A percentile compares a stretch with the other conserved stretches of the same genome.
Evolutionary conservation across 2,113 vertebrate genomes (phyloP).

Genomic region (Thamnophis sirtalis): DNA sequence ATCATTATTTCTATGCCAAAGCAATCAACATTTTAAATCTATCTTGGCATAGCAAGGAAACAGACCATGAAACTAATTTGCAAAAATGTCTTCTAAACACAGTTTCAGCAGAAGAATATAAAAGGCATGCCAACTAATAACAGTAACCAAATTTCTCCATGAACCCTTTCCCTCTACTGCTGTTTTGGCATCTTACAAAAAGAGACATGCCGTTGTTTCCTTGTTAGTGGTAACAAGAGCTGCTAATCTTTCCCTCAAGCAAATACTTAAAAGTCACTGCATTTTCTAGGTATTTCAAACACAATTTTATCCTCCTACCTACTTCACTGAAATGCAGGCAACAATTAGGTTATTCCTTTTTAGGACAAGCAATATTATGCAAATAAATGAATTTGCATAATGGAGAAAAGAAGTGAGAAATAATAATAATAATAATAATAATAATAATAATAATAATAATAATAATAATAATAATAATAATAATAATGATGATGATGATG

Average conservation of each 20-base stretch:
- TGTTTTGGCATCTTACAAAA: background rate
- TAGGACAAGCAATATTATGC: background rate
- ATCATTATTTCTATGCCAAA: conserved; percentile 57
- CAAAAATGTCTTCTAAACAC: conserved; percentile 45
- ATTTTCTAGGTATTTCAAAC: background rate
- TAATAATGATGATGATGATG: too few relatives aligned
- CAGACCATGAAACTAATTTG: conserved; percentile 67
- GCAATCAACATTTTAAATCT: conserved; percentile 64
- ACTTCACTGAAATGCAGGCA: background rate
- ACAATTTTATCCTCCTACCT: background rate
- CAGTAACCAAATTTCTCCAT: background rate
- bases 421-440: background rate
- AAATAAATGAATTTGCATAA: background rate
- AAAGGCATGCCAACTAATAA: conserved; percentile 16
- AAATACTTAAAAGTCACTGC: background rate
- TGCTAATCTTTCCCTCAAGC: background rate
- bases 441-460: background rate
- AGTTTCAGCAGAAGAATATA: conserved; percentile 45
- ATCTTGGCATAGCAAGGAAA: conserved; percentile 55
- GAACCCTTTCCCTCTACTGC: background rate
- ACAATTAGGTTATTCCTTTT: background rate
- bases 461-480: background rate
- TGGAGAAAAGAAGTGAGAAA: background rate
- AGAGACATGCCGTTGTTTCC: background rate
- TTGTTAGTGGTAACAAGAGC: background rate